Conservation (phyloP, 2,113 vertebrate species). For the Dipodomys ordii region DNA sequence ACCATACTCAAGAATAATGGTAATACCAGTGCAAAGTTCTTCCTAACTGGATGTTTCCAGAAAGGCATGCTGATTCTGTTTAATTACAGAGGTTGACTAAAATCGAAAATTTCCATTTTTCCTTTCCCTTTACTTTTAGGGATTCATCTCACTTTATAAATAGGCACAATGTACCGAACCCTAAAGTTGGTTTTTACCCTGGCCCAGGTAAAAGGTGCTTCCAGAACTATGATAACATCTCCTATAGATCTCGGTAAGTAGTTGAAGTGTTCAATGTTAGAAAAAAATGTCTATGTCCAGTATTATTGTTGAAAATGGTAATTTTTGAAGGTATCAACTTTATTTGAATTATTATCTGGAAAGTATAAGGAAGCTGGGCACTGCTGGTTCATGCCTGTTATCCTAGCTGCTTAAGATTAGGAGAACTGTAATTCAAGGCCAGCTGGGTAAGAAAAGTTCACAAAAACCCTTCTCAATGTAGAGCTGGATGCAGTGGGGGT, state of each 20-base stretch:
- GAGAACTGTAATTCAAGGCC: too few species aligned
- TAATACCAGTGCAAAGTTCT: conserved; percentile 19
- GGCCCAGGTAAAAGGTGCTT: conserved; percentile 88
- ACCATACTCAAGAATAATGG: not conserved
- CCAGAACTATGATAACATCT: conserved; percentile 89
- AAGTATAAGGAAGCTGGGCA: not conserved
- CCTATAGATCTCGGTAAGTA: conserved; percentile 87
- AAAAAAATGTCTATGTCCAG: not conserved
- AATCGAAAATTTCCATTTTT: conserved; percentile 21
- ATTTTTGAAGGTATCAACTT: conserved; percentile 10
- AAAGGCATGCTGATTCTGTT: conserved; percentile 40
- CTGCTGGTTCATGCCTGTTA: too few species aligned
- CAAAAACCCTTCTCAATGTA: too few species aligned
- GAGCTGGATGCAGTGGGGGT: too few species aligned
- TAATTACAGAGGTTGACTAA: conserved; percentile 23
- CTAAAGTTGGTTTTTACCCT: conserved; percentile 87
- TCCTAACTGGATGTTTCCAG: not conserved
- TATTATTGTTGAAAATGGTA: conserved; percentile 24
- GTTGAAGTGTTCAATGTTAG: conserved; percentile 23
- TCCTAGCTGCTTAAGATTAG: too few species aligned
- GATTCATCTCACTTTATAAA: conserved; percentile 87
- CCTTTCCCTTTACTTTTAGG: conserved; percentile 78
- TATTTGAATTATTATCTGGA: conserved; percentile 21
- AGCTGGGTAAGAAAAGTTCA: too few species aligned
- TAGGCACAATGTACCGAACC: conserved; percentile 83